Base-by-base conservation (phyloP, 2,888 invertebrate species). In the Pristionchus arcanus region DNA sequence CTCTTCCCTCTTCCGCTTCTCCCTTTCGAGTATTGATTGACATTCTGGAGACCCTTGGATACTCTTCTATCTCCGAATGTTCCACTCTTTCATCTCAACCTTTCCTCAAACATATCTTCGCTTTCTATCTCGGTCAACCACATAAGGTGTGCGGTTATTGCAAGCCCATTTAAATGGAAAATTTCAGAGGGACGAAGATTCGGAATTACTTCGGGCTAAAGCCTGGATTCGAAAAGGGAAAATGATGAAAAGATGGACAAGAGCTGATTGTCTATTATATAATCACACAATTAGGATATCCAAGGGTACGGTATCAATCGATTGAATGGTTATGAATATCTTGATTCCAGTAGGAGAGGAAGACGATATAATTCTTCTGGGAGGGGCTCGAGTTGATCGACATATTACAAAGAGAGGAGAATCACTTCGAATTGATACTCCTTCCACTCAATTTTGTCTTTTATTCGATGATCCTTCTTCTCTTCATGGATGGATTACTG, bases 241-340 rank as follows among this genome's bases (percentile, higher is more conserved):
- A 74, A 55, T 93, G 34, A 85, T 93, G 34, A 91, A 91, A 31
- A 92, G 87, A 31, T 93, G 93, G 93, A 90, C 53, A 3, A 90
- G 92, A 89, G 89, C 90, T 28, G 89, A 90, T 66, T 92, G 92
- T 28, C 90, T 92, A 19, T 90, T 93, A 25, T 92, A 91, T 90
- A 92, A 93, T 89, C 91, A 91, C 34, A 92, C 91, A 21, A 91
- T 93, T 74, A 66, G 93, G 49, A 87, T 93, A 49, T 91, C 91
- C 28, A 92, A 90, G 63, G 91, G 93, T 93, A 77, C 89, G 90
- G 87, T 11, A 77, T 74, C 3, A 28, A 31, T 53, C 37, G 4
- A 68, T 37, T 7, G 55, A 34, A 49, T 53, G 34, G 2, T 49
- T 28, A 53, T 88, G 28, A 19, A 77, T 74, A 2, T 16, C 53